These are phyloP conservation scores for Taphrorychus bicolor DNA, from an alignment of 2,888 invertebrate species.

Conservation along the genomic window DNA sequence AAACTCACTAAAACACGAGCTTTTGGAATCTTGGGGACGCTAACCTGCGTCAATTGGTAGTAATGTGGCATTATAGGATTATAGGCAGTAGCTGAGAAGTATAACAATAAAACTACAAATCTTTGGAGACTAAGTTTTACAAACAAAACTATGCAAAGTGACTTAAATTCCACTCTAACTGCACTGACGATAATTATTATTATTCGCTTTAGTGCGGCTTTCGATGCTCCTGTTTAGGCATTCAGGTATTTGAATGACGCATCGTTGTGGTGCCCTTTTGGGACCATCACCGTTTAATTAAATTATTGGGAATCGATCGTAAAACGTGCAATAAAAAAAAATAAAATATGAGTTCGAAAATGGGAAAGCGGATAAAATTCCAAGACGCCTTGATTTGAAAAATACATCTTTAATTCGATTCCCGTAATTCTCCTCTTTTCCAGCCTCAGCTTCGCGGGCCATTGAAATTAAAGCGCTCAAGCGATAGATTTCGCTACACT, in stretches of 20 bases:
- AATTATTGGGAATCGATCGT: background rate
- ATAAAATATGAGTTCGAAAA: background rate
- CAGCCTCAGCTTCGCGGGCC: background rate
- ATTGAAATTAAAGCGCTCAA: background rate
- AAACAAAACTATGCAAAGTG: too few species aligned
- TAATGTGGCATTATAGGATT: too few species aligned
- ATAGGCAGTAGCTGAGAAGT: too few species aligned
- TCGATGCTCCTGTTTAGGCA: too few species aligned
- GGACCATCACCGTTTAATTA: background rate
- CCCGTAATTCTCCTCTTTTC: background rate
- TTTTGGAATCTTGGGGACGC: too few species aligned
- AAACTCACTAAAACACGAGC: too few species aligned
- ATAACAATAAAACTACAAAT: too few species aligned
- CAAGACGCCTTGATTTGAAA: background rate
- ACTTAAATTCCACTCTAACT: background rate
- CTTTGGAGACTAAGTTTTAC: too few species aligned
- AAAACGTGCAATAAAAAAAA: background rate
- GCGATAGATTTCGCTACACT: background rate
- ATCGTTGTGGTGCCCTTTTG: background rate
- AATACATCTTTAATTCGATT: background rate
- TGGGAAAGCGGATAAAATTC: background rate
- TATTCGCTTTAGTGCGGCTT: background rate
- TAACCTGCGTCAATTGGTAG: too few species aligned
- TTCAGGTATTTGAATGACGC: background rate
- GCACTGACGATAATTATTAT: background rate